Evolutionary conservation across 2,797 vertebrate species (phyloP).

Genomic region (Pseudochaenichthys georgianus): DNA sequence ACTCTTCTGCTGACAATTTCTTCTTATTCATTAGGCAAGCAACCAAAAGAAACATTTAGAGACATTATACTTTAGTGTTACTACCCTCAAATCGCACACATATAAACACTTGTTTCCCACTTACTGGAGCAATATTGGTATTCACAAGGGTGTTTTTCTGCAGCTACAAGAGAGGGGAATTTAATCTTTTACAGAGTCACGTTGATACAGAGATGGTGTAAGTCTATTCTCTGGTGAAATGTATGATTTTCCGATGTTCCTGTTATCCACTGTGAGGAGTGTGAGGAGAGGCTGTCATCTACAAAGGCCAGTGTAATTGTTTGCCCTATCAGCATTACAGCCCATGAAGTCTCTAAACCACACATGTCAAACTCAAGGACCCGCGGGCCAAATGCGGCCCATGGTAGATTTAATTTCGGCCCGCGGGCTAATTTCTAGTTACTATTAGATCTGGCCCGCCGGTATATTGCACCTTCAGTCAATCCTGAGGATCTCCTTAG

Average conservation of each 20-base stretch:
- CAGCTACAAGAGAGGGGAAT: neutral
- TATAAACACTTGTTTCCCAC: neutral
- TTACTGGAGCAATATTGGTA: neutral
- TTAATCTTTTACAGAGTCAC: neutral
- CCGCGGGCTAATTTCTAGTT: too few species aligned
- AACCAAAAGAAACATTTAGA: constrained; percentile 1
- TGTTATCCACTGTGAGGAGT: constrained; percentile 3
- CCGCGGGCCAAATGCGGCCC: too few species aligned
- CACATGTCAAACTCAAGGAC: too few species aligned
- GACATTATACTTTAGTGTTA: neutral
- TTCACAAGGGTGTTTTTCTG: neutral
- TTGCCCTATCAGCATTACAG: constrained; percentile 4
- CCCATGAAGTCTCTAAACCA: neutral
- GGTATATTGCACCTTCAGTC: too few species aligned
- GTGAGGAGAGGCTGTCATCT: neutral
- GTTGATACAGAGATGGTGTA: neutral
- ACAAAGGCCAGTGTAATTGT: neutral
- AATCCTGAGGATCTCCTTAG: too few species aligned
- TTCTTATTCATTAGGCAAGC: constrained; percentile 28
- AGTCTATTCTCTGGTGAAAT: neutral
- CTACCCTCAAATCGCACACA: constrained; percentile 1
- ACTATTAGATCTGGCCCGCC: too few species aligned
- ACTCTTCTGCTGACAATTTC: constrained; percentile 39
- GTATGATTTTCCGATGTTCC: neutral
- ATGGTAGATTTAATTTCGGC: too few species aligned